phyloP scores from a whole-genome alignment of 2,797 vertebrate species.

The Danio albolineatus region DNA sequence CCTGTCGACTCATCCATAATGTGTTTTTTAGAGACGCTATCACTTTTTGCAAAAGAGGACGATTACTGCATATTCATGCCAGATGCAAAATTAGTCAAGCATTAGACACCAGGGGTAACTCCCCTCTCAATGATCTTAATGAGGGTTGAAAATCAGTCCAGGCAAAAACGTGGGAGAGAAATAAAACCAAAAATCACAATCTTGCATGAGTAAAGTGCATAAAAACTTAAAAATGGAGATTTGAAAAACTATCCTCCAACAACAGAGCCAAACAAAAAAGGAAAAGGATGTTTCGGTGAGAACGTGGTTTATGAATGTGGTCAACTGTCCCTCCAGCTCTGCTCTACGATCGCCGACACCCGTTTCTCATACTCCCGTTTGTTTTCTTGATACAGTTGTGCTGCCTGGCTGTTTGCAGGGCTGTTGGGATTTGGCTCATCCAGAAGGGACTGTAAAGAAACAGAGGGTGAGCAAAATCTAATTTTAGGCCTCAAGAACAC shows the following conservation, averaged over 20 bases:
- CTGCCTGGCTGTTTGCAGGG: conserved; percentile 98
- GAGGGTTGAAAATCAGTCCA: conserved; percentile 22
- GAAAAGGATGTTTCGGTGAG: conserved; percentile 62
- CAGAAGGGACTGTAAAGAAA: conserved; percentile 87
- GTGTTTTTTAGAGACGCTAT: neutral
- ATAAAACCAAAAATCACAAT: conserved; percentile 39
- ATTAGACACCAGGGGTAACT: conserved; percentile 34
- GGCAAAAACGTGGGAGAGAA: conserved; percentile 19
- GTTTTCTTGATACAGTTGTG: conserved; percentile 99
- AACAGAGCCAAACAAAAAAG: conserved; percentile 63
- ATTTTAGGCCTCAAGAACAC: neutral
- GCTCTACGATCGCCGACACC: conserved; percentile 98
- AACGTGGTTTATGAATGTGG: conserved; percentile 66
- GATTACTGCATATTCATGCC: conserved; percentile 33
- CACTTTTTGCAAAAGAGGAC: conserved; percentile 3
- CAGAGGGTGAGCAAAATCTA: neutral
- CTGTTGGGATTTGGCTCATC: conserved; percentile 99
- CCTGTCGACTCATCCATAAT: neutral
- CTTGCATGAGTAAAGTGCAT: conserved; percentile 83
- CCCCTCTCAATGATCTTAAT: conserved; percentile 7
- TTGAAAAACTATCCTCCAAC: conserved; percentile 42
- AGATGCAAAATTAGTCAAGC: conserved; percentile 53
- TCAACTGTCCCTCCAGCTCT: conserved; percentile 99
- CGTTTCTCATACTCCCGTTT: conserved; percentile 98
- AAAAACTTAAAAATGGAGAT: conserved; percentile 78